phyloP scores from a whole-genome alignment of 2,797 vertebrate genomes.

The Mus caroli region DNA sequence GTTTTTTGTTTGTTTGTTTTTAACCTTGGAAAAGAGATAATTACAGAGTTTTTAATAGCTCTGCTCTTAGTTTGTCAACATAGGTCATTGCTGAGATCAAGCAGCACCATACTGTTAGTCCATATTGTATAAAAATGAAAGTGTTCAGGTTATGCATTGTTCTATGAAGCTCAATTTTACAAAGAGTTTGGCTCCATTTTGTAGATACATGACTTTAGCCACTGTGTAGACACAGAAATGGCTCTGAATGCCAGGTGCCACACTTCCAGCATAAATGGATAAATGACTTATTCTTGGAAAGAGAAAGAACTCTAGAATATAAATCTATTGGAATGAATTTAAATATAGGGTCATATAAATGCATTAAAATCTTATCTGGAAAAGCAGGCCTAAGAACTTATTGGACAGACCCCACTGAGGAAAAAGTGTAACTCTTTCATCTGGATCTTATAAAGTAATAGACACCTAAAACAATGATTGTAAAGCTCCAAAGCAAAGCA shows the following conservation, averaged over 20 bases:
- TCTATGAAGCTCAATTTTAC: neutral
- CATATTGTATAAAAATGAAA: neutral
- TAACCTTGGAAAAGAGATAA: neutral
- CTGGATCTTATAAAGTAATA: neutral
- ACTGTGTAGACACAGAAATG: neutral
- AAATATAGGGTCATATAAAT: neutral
- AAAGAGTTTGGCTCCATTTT: neutral
- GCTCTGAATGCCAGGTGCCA: neutral
- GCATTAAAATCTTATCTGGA: neutral
- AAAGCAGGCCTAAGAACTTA: neutral
- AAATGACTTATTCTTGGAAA: neutral
- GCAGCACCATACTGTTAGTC: neutral
- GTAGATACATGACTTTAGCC: too few species aligned
- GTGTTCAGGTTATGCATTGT: neutral
- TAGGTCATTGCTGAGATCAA: slow-evolving; percentile 18
- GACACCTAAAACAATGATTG: neutral
- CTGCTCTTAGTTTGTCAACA: neutral
- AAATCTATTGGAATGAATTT: neutral
- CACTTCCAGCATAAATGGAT: neutral
- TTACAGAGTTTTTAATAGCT: neutral
- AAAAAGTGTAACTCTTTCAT: neutral
- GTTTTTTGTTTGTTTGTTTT: neutral
- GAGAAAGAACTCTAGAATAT: neutral
- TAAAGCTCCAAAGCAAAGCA: neutral
- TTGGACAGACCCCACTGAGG: neutral